Evolutionary conservation across 2,113 vertebrate species (phyloP).

Genomic region (Polypterus bichir): DNA sequence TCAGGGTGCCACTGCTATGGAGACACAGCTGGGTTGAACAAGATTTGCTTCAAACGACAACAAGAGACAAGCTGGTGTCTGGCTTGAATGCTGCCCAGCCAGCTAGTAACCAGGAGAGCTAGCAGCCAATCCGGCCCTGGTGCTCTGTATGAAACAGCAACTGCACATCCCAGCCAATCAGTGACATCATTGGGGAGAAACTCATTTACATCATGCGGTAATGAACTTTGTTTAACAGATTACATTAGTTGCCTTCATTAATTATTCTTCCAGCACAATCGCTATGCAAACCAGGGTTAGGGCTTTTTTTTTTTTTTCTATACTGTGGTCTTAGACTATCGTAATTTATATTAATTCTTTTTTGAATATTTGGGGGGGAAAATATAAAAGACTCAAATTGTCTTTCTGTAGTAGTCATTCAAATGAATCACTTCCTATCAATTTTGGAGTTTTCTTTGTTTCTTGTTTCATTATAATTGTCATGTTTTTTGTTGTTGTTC

Average conservation of each 20-base stretch:
- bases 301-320: conserved; percentile 23
- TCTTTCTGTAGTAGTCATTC: too few relatives aligned
- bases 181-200: conserved; percentile 72
- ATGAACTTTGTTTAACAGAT: conserved; percentile 78
- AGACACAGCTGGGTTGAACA: conserved; percentile 84
- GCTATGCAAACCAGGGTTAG: conserved; percentile 40
- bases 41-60: conserved; percentile 77
- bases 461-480: neutral
- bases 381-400: too few relatives aligned
- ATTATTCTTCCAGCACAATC: conserved; percentile 63
- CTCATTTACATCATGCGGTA: conserved; percentile 78
- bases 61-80: conserved; percentile 51
- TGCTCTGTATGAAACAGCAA: conserved; percentile 49
- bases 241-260: conserved; percentile 57
- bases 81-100: conserved; percentile 60
- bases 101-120: conserved; percentile 72
- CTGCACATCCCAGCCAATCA: conserved; percentile 68
- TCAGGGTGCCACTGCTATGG: conserved; percentile 85
- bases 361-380: too few relatives aligned
- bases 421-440: too few relatives aligned
- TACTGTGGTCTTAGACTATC: too few relatives aligned
- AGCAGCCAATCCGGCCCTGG: conserved; percentile 65
- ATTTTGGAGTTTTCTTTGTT: neutral
- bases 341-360: too few relatives aligned
- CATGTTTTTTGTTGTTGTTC: neutral